Evolutionary conservation across 2,113 vertebrate genomes (phyloP).

Genomic region (Myotis yumanensis): DNA sequence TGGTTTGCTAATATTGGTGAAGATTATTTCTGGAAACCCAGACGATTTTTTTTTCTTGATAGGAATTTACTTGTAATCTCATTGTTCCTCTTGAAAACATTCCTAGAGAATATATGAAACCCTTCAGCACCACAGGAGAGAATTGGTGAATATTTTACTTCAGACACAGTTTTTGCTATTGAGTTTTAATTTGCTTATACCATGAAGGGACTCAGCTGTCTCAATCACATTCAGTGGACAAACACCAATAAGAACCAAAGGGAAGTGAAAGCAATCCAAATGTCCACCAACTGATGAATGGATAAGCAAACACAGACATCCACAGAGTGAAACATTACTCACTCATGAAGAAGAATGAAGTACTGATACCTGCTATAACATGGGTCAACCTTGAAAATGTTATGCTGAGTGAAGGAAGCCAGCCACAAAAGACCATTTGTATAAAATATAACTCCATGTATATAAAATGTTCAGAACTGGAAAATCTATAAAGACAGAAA

Average conservation of each 20-base stretch:
- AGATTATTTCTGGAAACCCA: neutral
- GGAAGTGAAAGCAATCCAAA: neutral
- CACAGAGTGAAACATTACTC: neutral
- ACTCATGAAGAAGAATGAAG: neutral
- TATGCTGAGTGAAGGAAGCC: neutral
- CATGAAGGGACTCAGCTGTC: fast-evolving
- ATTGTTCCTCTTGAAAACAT: neutral
- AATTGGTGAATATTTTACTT: neutral
- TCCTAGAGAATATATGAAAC: neutral
- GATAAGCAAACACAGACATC: no score
- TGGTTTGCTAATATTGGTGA: neutral
- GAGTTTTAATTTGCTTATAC: neutral
- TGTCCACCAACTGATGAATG: neutral
- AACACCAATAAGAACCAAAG: neutral
- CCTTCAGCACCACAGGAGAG: neutral
- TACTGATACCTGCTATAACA: neutral
- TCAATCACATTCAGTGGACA: neutral
- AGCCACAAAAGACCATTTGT: neutral
- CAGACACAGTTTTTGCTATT: neutral
- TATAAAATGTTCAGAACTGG: neutral
- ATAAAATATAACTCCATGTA: neutral
- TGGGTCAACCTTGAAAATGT: no score
- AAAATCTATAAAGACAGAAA: neutral
- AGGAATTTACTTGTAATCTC: neutral
- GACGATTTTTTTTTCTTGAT: neutral